Percentiles rank a stretch among this genome's conserved stretches.
Evolutionary conservation across 2,888 invertebrate genomes (phyloP).

Genomic region (Phengaris alcon): DNA sequence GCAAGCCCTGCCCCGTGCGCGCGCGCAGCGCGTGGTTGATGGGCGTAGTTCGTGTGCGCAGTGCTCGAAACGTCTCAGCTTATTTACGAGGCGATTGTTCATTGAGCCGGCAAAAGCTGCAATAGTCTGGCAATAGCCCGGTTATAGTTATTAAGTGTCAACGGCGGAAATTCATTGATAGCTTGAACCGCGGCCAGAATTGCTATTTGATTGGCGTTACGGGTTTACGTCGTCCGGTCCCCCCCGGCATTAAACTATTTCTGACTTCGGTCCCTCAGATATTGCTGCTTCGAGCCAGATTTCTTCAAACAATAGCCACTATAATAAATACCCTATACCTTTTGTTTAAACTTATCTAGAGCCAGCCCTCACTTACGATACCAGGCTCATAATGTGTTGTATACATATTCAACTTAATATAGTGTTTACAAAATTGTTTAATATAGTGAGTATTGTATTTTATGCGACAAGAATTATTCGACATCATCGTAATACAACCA

Average conservation of each 20-base stretch:
- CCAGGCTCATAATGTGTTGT: not conserved
- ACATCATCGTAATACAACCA: too few relatives aligned
- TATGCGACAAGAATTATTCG: too few relatives aligned
- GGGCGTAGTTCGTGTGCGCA: not conserved
- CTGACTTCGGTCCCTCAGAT: conserved; percentile 34
- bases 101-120: conserved; percentile 52
- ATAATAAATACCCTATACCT: not conserved
- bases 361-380: not conserved
- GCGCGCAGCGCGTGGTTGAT: not conserved
- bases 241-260: conserved; percentile 64
- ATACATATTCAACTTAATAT: not conserved
- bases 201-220: conserved; percentile 22
- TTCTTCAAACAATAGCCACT: not conserved
- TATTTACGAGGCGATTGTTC: conserved; percentile 76
- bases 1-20: not conserved
- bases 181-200: conserved; percentile 69
- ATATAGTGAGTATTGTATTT: too few relatives aligned
- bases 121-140: conserved; percentile 46
- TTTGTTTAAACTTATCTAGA: not conserved
- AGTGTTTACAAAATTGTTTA: too few relatives aligned
- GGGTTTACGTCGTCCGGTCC: conserved; percentile 76
- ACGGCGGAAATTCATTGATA: conserved; percentile 78
- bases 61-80: not conserved
- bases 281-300: conserved; percentile 3
- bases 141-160: conserved; percentile 77